phyloP scores from a whole-genome alignment of 2,797 vertebrate species.

The Columba guinea region DNA sequence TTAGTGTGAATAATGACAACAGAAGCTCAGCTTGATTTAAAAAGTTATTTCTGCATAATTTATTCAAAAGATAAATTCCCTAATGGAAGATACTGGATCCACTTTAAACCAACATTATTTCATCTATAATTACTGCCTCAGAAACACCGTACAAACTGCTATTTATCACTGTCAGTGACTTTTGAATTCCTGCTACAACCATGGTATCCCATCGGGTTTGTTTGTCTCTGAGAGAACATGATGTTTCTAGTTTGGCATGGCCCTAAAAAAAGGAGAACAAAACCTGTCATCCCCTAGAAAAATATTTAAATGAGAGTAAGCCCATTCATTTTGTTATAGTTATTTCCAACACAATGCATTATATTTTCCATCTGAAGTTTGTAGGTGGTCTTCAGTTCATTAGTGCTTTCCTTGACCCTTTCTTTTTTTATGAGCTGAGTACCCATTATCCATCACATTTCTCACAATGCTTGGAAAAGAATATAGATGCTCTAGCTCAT shows the following conservation, averaged over 20 bases:
- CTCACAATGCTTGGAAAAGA: neutral
- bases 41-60: conserved; percentile 47
- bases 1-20: conserved; percentile 40
- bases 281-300: neutral
- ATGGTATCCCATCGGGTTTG: conserved; percentile 38
- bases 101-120: conserved; percentile 56
- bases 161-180: conserved; percentile 52
- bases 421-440: neutral
- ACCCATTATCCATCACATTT: neutral
- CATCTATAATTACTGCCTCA: conserved; percentile 52
- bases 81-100: conserved; percentile 40
- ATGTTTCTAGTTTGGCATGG: conserved; percentile 2
- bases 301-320: neutral
- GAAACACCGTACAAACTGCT: conserved; percentile 18
- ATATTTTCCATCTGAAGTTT: neutral
- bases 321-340: neutral
- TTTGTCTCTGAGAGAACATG: conserved; percentile 26
- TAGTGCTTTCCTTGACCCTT: neutral
- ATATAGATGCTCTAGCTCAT: neutral
- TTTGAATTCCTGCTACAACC: conserved; percentile 16
- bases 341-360: neutral
- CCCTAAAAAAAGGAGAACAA: neutral
- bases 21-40: conserved; percentile 51
- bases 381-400: neutral
- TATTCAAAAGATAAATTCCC: conserved; percentile 57